Evolutionary conservation across 2,113 vertebrate species (phyloP).

Genomic region (Apus apus): DNA sequence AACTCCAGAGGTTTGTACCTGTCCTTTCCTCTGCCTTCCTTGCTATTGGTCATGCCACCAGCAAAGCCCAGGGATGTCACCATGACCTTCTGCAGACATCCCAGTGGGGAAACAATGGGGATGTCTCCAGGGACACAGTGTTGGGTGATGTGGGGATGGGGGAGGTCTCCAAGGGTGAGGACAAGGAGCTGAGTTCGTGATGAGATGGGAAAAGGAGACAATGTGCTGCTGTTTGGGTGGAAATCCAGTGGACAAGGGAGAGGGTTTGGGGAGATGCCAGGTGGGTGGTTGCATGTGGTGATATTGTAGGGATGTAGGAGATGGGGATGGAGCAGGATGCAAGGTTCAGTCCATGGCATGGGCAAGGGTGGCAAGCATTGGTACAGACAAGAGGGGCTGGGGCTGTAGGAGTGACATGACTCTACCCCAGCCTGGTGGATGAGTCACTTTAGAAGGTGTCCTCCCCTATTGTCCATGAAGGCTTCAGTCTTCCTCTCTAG

Average conservation of each 20-base stretch:
- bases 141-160: accelerated
- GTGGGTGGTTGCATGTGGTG: neutral
- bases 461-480: neutral
- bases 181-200: neutral
- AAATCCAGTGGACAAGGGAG: neutral
- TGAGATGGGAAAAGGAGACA: neutral
- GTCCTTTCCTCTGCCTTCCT: neutral
- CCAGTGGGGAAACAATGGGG: accelerated
- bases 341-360: neutral
- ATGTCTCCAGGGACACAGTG: neutral
- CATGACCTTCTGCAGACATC: neutral
- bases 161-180: neutral
- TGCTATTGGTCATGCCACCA: neutral
- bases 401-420: neutral
- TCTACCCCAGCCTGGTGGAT: neutral
- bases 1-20: neutral
- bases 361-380: neutral
- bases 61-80: neutral
- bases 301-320: neutral
- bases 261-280: neutral
- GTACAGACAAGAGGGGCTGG: neutral
- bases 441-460: neutral
- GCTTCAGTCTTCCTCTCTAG: accelerated
- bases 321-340: neutral
- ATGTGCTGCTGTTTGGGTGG: neutral